Conservation (phyloP, 2,888 invertebrate species). For the Spialia ferax region DNA sequence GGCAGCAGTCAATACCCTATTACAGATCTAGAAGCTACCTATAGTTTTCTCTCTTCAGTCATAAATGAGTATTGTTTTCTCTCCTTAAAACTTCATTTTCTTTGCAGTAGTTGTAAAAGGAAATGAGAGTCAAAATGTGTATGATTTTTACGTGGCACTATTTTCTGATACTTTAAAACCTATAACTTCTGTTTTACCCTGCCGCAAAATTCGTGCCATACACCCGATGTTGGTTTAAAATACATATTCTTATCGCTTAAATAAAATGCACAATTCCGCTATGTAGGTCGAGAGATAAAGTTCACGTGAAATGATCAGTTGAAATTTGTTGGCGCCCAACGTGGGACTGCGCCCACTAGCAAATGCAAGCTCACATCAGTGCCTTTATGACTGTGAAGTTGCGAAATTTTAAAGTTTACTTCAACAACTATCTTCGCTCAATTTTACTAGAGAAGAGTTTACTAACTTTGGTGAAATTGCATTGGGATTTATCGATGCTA, state of each 20-base stretch:
- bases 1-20: too few relatives aligned
- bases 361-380: slow-evolving; percentile 64
- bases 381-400: slow-evolving; percentile 63
- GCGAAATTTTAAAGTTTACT: slow-evolving; percentile 58
- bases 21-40: too few relatives aligned
- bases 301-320: slow-evolving; percentile 47
- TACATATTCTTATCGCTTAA: slow-evolving; percentile 26
- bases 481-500: not conserved
- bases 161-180: not conserved
- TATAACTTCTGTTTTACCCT: not conserved
- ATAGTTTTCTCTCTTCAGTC: too few relatives aligned
- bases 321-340: slow-evolving; percentile 67
- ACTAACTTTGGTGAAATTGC: not conserved
- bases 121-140: too few relatives aligned
- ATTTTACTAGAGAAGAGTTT: slow-evolving; percentile 46
- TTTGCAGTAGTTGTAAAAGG: too few relatives aligned
- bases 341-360: slow-evolving; percentile 56
- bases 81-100: too few relatives aligned
- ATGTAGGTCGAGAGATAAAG: slow-evolving; percentile 51
- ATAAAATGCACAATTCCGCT: slow-evolving; percentile 28
- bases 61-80: too few relatives aligned
- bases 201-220: not conserved
- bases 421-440: slow-evolving; percentile 59
- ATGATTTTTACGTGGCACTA: not conserved
- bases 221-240: not conserved